Evolutionary conservation across 2,797 vertebrate genomes (phyloP).

Genomic region (Bradypus variegatus): DNA sequence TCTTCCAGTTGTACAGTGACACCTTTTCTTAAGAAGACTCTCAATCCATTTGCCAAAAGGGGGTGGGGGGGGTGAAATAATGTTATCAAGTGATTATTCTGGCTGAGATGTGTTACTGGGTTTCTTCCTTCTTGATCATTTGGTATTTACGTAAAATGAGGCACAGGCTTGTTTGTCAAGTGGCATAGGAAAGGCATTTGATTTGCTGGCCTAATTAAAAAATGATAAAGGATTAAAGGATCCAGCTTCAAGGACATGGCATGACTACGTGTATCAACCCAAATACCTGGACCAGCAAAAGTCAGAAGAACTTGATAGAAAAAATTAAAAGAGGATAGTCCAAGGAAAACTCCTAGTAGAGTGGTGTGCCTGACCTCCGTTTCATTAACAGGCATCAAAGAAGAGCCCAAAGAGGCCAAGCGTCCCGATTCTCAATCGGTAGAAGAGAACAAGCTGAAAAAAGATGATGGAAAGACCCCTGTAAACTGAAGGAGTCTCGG

Average conservation of each 20-base stretch:
- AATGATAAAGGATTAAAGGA: constrained; percentile 87
- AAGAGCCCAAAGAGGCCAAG: constrained; percentile 85
- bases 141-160: constrained; percentile 82
- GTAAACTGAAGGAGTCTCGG: constrained; percentile 90
- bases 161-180: constrained; percentile 76
- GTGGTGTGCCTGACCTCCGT: constrained; percentile 76
- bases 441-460: constrained; percentile 82
- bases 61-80: constrained; percentile 68
- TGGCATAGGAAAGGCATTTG: constrained; percentile 77
- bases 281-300: constrained; percentile 91
- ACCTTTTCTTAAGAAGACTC: constrained; percentile 72
- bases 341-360: constrained; percentile 86
- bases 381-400: constrained; percentile 80
- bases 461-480: constrained; percentile 82
- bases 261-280: constrained; percentile 88
- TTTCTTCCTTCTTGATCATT: constrained; percentile 78
- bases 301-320: constrained; percentile 84
- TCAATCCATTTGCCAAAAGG: constrained; percentile 74
- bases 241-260: constrained; percentile 91
- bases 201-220: constrained; percentile 81
- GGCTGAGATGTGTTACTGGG: constrained; percentile 77
- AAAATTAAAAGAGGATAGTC: constrained; percentile 86
- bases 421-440: constrained; percentile 79
- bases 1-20: constrained; percentile 74
- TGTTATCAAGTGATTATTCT: constrained; percentile 75